phyloP scores from a whole-genome alignment of 2,113 vertebrate species.

The Trogon surrucura region DNA sequence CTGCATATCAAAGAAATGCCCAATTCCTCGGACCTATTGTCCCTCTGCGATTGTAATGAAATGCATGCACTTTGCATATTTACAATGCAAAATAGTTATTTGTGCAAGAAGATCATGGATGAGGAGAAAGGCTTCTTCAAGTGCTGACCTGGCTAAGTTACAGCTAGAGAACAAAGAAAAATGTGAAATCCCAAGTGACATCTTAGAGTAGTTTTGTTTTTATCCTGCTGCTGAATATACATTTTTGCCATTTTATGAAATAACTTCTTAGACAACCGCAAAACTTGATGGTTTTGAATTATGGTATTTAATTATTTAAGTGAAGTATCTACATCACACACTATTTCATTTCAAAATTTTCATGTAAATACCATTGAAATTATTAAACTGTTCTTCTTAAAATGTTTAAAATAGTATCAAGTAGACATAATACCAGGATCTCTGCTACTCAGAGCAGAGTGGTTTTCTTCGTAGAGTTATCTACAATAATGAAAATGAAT shows the following conservation, averaged over 20 bases:
- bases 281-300: not conserved
- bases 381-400: not conserved
- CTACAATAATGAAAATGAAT: not conserved
- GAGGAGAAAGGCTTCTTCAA: not conserved
- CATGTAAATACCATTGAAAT: not conserved
- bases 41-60: not conserved
- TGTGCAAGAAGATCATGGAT: not conserved
- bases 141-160: not conserved
- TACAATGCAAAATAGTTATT: not conserved
- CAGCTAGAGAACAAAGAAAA: not conserved
- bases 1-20: not conserved
- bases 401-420: not conserved
- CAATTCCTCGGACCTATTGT: not conserved
- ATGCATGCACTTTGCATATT: not conserved
- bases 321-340: not conserved
- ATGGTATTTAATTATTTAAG: not conserved
- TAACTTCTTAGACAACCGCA: not conserved
- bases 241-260: slow-evolving; percentile 4
- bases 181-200: not conserved
- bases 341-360: not conserved
- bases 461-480: not conserved
- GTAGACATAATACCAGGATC: not conserved
- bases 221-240: not conserved
- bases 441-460: not conserved
- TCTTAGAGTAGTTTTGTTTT: not conserved